Evolutionary conservation across 2,113 vertebrate genomes (phyloP), one percentile per base, ranked within the genome.

Genomic region (Phylloscopus whistleri): DNA sequence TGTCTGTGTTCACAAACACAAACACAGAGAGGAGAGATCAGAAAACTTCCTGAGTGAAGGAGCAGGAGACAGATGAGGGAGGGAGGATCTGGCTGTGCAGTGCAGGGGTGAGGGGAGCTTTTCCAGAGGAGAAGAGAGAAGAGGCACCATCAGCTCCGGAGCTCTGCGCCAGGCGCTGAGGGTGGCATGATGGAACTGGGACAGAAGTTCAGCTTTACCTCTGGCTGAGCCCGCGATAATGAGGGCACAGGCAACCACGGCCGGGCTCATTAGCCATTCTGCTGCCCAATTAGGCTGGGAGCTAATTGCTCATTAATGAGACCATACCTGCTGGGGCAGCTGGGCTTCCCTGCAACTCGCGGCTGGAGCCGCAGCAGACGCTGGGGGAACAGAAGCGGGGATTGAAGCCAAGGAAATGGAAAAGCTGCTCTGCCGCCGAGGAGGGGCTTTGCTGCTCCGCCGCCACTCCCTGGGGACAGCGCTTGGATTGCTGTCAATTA

Each of bases 221-320:
- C 96, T 75, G 95, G 79, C 95, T 93, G 95, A 96, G 95, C 93
- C 11, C 89, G 30, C 82, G 52, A 92, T 96, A 97, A 97, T 94
- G 95, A 97, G 96, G 95, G 95, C 92, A 94, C 90, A 70, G 81
- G 73, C 87, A 90, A 4, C 82, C 80, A 6, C 2, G 89, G 84
- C 93, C 70, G 87, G 90, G 92, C 95, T 96, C 96, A 95, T 96
- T 97, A 97, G 96, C 94, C 96, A 94, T 95, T 94, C 96, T 86
- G 76, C 96, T 97, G 96, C 95, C 96, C 97, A 97, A 97, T 97
- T 97, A 97, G 95, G 94, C 95, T 92, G 18, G 84, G 87, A 95
- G 93, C 96, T 97, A 97, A 97, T 97, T 97, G 97, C 97, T 96
- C 96, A 85, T 96, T 97, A 97, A 96, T n/a, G 75, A 97, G 89